A percentile compares a stretch with the other conserved stretches of the same genome.
These are phyloP conservation scores for Polydrusus pterygomalis DNA, from an alignment of 2,888 invertebrate species.

Conservation along the genomic window DNA sequence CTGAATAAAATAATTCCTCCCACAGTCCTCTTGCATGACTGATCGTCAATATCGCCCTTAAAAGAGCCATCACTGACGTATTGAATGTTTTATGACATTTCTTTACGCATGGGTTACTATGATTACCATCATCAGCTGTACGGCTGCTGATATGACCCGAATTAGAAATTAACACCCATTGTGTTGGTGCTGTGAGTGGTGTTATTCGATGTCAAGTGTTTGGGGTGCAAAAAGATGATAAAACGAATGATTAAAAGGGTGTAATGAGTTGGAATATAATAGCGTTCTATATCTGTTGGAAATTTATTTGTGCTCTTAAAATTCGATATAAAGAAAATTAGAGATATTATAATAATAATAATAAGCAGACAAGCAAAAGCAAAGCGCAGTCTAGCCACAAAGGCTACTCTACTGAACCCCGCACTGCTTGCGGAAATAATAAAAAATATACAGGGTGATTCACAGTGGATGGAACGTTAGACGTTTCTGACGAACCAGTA, in stretches of 20 bases:
- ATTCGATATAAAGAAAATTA: no score
- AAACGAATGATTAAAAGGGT: constrained; percentile 20
- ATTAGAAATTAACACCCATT: constrained; percentile 67
- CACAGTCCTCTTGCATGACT: constrained; percentile 62
- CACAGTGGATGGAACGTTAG: no score
- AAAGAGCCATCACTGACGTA: constrained; percentile 66
- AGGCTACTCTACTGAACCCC: no score
- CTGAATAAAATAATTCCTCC: background rate
- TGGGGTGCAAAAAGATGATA: constrained; percentile 34
- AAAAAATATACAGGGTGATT: no score
- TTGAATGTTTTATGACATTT: constrained; percentile 66
- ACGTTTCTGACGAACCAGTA: no score
- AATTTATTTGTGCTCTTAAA: no score
- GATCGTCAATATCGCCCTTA: constrained; percentile 65
- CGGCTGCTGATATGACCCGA: constrained; percentile 50
- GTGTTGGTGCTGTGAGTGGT: constrained; percentile 55
- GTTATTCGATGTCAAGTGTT: constrained; percentile 34
- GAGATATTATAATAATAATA: no score
- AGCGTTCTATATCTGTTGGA: background rate
- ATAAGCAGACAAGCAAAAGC: no score
- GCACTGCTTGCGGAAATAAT: no score
- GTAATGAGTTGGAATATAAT: constrained; percentile 9
- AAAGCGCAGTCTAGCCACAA: no score
- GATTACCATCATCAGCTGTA: constrained; percentile 46
- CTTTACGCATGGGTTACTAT: constrained; percentile 48